phyloP scores from a whole-genome alignment of 2,113 vertebrate species.

The Sander vitreus region DNA sequence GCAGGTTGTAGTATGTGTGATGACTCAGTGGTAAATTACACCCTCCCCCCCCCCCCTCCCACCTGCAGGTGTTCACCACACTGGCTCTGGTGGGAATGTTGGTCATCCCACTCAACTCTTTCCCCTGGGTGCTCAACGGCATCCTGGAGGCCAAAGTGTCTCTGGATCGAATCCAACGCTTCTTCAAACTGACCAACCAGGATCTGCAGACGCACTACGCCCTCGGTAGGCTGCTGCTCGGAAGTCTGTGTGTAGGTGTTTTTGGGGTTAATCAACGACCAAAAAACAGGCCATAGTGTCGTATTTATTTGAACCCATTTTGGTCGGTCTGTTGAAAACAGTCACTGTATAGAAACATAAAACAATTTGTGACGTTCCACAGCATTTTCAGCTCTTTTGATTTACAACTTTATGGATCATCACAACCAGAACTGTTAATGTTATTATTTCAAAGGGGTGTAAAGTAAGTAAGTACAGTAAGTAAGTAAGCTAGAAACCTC shows the following conservation, averaged over 20 bases:
- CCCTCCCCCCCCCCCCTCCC: not conserved
- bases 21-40: not conserved
- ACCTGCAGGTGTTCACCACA: slow-evolving; percentile 93
- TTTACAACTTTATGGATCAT: not conserved
- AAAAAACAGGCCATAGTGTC: not conserved
- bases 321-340: not conserved
- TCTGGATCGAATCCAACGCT: slow-evolving; percentile 92
- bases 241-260: not conserved
- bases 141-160: slow-evolving; percentile 96
- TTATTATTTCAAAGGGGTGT: no score
- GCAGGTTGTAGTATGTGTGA: not conserved
- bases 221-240: slow-evolving; percentile 45
- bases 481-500: not conserved
- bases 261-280: not conserved
- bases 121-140: slow-evolving; percentile 95
- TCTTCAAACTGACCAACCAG: slow-evolving; percentile 89
- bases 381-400: not conserved
- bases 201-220: slow-evolving; percentile 89
- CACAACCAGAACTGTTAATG: not conserved
- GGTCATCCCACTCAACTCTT: slow-evolving; percentile 93
- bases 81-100: slow-evolving; percentile 94
- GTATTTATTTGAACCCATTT: not conserved
- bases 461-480: no score
- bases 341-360: not conserved
- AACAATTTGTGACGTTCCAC: not conserved